phyloP scores from a whole-genome alignment of 2,113 vertebrate genomes.

The Acrocephalus arundinaceus region DNA sequence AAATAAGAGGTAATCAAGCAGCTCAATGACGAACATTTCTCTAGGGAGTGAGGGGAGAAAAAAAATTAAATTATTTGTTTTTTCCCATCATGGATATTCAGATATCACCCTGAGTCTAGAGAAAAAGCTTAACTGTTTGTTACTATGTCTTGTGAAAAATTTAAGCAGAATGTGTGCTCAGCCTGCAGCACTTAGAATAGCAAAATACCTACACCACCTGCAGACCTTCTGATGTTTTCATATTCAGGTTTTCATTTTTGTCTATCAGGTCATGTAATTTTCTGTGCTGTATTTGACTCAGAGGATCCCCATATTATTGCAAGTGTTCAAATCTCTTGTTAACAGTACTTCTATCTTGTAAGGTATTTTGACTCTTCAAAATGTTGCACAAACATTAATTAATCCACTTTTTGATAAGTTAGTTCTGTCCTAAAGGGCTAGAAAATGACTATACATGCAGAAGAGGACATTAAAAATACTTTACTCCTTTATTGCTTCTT shows the following conservation, averaged over 20 bases:
- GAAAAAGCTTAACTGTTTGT: neutral
- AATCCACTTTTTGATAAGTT: neutral
- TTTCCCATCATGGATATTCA: neutral
- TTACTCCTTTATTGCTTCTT: neutral
- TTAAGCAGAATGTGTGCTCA: neutral
- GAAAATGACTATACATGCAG: accelerated
- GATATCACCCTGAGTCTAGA: neutral
- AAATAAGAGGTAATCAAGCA: neutral
- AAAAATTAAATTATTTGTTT: neutral
- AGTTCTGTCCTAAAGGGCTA: neutral
- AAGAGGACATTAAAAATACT: neutral
- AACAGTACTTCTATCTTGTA: neutral
- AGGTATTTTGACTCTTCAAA: neutral
- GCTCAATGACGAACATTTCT: neutral
- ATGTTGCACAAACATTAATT: neutral
- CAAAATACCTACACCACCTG: neutral
- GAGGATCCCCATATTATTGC: neutral
- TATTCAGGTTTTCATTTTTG: neutral
- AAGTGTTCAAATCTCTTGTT: neutral
- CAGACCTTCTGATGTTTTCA: accelerated
- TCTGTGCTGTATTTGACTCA: neutral
- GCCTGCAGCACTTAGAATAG: neutral
- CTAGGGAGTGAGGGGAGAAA: neutral
- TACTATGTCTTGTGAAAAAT: neutral
- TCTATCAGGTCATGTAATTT: neutral